Conservation (phyloP, 2,113 vertebrate genomes). For the Coptodon bakossiorum region DNA sequence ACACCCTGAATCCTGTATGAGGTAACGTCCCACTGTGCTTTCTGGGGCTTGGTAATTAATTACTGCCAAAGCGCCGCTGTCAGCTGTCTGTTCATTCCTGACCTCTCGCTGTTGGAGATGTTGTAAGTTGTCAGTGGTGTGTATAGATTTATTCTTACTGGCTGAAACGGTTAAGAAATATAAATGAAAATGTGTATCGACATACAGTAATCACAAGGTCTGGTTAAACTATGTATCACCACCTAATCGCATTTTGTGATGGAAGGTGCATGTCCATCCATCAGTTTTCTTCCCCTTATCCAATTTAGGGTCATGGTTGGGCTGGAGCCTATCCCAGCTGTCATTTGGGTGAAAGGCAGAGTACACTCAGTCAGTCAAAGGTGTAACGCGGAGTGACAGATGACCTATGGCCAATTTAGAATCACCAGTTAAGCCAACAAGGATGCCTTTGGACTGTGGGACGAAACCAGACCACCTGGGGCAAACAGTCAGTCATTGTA, state of each 20-base stretch:
- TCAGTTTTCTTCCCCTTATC: accelerated
- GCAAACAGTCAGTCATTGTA: not conserved
- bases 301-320: not conserved
- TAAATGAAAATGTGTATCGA: not conserved
- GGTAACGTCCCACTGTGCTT: constrained; percentile 7
- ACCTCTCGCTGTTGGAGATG: not conserved
- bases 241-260: not conserved
- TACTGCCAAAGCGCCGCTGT: constrained; percentile 22
- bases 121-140: not conserved
- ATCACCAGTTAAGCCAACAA: accelerated
- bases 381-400: not conserved
- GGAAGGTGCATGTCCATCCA: not conserved
- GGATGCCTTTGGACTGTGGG: not conserved
- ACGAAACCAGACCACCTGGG: not conserved
- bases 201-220: not conserved
- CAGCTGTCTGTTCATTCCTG: constrained; percentile 2
- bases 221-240: accelerated
- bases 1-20: not conserved
- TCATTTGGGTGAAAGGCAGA: not conserved
- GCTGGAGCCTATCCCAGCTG: not conserved
- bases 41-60: constrained; percentile 36
- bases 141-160: not conserved
- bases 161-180: not conserved
- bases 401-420: not conserved
- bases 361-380: not conserved